Percentiles rank a stretch among this genome's conserved stretches.
These are phyloP conservation scores for Sebastes goodei DNA, from an alignment of 2,797 vertebrate species.

Conservation along the genomic window DNA sequence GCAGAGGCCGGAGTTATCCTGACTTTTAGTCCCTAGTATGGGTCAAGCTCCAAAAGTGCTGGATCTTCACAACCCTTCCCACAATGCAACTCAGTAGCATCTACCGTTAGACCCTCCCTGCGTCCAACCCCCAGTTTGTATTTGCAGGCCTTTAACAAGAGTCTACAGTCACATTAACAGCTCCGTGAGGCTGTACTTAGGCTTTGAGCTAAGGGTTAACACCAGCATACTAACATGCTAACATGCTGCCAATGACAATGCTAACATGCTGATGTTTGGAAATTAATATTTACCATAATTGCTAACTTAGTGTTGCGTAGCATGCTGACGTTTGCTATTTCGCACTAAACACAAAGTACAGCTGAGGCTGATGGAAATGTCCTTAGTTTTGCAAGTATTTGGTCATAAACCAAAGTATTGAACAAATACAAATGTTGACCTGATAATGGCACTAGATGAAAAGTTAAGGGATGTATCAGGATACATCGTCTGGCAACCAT, in stretches of 20 bases:
- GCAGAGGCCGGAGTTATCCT: neutral
- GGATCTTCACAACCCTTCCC: neutral
- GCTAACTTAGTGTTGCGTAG: neutral
- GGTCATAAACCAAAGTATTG: neutral
- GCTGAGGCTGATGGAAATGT: neutral
- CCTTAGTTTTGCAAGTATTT: neutral
- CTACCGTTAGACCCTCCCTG: neutral
- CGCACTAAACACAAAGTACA: neutral
- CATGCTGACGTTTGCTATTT: neutral
- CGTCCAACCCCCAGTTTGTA: neutral
- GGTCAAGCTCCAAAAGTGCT: neutral
- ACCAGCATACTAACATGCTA: neutral
- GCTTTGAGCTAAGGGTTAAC: neutral
- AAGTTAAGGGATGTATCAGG: neutral
- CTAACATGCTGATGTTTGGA: neutral
- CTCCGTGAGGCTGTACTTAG: neutral
- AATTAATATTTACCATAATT: neutral
- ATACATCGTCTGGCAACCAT: neutral
- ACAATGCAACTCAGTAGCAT: neutral
- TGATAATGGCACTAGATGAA: neutral
- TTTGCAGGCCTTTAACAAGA: neutral
- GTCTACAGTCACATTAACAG: too few relatives aligned
- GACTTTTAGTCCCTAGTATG: neutral
- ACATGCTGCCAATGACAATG: neutral
- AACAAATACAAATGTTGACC: neutral